phyloP scores from a whole-genome alignment of 2,113 vertebrate species.

The Spilogale gracilis region DNA sequence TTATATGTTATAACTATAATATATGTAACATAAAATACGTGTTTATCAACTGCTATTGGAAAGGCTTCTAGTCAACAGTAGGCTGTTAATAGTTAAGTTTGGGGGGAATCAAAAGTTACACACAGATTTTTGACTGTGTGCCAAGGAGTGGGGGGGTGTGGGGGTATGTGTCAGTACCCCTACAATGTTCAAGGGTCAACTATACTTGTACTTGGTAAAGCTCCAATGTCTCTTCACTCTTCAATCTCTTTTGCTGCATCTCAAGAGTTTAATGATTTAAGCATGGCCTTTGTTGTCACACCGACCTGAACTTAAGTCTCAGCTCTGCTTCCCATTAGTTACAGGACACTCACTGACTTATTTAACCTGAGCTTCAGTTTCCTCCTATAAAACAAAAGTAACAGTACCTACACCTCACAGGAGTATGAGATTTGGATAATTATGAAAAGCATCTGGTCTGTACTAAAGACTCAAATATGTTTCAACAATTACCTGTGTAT shows the following conservation, averaged over 20 bases:
- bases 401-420: not conserved
- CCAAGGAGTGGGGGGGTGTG: not conserved
- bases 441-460: slow-evolving; percentile 26
- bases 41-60: not conserved
- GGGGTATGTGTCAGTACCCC: not conserved
- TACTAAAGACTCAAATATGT: not conserved
- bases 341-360: not conserved
- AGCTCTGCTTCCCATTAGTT: not conserved
- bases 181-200: not conserved
- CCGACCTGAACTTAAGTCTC: not conserved
- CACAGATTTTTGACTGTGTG: not conserved
- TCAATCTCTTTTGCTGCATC: not conserved
- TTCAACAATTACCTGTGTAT: not conserved
- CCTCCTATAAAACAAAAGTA: slow-evolving; percentile 37
- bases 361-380: slow-evolving; percentile 26
- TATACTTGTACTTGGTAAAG: not conserved
- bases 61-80: not conserved
- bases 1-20: not conserved
- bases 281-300: not conserved
- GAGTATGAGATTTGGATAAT: not conserved
- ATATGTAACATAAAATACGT: not conserved
- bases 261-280: not conserved
- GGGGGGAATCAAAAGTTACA: not conserved
- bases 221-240: not conserved
- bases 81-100: not conserved